phyloP scores from a whole-genome alignment of 1,140 invertebrate genomes.

The Leptoteleia sp. region DNA sequence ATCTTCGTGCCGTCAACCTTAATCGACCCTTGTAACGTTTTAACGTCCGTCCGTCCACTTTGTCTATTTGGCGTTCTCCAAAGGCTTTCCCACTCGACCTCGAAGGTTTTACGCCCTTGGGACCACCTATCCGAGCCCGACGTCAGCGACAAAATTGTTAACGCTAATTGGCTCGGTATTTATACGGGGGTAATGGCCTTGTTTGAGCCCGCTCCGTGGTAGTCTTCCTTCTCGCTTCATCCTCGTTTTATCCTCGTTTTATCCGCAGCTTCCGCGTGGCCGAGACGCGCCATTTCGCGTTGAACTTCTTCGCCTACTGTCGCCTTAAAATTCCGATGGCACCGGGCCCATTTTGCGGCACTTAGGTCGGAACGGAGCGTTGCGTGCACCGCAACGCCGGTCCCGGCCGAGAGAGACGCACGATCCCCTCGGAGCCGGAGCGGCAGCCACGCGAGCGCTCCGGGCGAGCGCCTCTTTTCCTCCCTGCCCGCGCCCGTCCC shows the following conservation, averaged over 20 bases:
- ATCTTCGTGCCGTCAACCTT: no score
- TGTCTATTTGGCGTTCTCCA: no score
- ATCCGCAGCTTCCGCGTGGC: constrained; percentile 6
- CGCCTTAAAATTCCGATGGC: constrained; percentile 48
- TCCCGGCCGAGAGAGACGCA: constrained; percentile 54
- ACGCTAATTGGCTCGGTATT: constrained; percentile 63
- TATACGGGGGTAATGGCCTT: no score
- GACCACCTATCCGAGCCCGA: constrained; percentile 47
- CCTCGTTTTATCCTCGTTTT: no score
- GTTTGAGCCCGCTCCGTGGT: no score
- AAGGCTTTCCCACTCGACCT: no score
- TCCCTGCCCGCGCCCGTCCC: constrained; percentile 47
- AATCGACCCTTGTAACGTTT: no score
- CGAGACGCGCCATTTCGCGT: constrained; percentile 53
- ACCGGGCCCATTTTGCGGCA: constrained; percentile 55
- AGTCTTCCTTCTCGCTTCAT: no score
- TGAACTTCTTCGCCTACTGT: constrained; percentile 45
- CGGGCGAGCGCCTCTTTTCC: constrained; percentile 66
- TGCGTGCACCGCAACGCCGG: constrained; percentile 44
- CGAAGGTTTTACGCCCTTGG: constrained; percentile 1
- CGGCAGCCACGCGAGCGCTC: constrained; percentile 74
- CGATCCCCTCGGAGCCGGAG: constrained; percentile 66
- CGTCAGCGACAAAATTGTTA: constrained; percentile 52
- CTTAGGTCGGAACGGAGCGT: constrained; percentile 45
- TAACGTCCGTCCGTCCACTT: no score